Conservation (phyloP, 2,797 vertebrate genomes). For the Morelia viridis region DNA sequence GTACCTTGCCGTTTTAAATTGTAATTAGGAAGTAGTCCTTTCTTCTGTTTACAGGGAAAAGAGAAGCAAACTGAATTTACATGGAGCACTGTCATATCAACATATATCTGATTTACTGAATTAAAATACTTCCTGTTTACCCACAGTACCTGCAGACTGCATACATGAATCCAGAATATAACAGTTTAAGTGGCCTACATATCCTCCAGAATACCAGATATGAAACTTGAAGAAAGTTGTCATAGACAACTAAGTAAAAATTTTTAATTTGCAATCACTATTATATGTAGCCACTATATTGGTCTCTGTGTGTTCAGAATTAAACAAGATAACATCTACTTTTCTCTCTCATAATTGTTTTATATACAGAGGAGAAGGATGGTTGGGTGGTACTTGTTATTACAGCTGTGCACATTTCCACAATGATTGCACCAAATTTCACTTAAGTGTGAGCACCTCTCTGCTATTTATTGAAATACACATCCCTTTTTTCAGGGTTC, state of each 20-base stretch:
- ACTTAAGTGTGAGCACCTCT: background rate
- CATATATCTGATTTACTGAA: too few relatives aligned
- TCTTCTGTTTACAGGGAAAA: background rate
- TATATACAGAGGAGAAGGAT: conserved; percentile 29
- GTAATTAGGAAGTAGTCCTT: background rate
- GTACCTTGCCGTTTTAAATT: background rate
- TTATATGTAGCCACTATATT: background rate
- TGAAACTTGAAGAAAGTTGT: too few relatives aligned
- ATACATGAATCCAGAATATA: background rate
- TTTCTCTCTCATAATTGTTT: conserved; percentile 16
- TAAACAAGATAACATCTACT: conserved; percentile 18
- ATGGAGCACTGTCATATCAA: background rate
- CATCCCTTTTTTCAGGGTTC: background rate
- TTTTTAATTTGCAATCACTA: background rate
- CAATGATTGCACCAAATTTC: background rate
- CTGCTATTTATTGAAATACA: background rate
- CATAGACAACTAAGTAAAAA: background rate
- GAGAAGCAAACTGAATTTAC: background rate
- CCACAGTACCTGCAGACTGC: background rate
- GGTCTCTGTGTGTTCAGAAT: conserved; percentile 38
- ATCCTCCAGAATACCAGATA: background rate
- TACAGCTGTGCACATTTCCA: background rate
- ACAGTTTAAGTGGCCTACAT: background rate
- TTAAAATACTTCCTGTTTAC: background rate
- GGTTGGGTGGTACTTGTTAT: conserved; percentile 21